phyloP scores from a whole-genome alignment of 2,113 vertebrate species.

The Platichthys flesus region DNA sequence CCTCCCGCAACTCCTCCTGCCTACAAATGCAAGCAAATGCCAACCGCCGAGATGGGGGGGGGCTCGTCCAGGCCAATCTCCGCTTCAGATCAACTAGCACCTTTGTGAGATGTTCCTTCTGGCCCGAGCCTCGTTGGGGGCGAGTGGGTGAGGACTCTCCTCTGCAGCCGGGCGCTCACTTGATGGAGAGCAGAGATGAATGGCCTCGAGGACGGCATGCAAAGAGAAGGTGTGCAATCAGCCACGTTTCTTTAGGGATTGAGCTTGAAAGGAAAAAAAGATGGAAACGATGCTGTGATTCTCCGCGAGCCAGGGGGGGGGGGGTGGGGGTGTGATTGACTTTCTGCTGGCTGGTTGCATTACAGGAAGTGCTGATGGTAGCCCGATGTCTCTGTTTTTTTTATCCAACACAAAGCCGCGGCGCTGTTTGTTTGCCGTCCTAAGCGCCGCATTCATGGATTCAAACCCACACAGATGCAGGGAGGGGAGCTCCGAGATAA shows the following conservation, averaged over 20 bases:
- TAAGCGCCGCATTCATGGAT: slow-evolving; percentile 33
- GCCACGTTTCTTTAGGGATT: slow-evolving; percentile 51
- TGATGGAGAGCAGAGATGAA: slow-evolving; percentile 28
- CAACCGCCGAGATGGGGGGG: slow-evolving; percentile 24
- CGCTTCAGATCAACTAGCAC: slow-evolving; percentile 64
- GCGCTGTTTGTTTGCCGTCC: slow-evolving; percentile 43
- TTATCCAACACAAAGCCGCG: slow-evolving; percentile 34
- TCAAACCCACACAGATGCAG: slow-evolving; percentile 42
- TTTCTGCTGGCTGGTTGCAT: slow-evolving; percentile 49
- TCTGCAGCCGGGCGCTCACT: slow-evolving; percentile 7
- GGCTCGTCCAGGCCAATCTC: slow-evolving; percentile 59
- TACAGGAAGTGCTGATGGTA: slow-evolving; percentile 63
- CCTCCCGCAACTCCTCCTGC: slow-evolving; percentile 49
- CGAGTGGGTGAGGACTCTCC: slow-evolving; percentile 33
- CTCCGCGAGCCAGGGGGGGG: slow-evolving; percentile 41
- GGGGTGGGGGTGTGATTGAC: slow-evolving; percentile 43
- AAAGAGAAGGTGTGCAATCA: slow-evolving; percentile 47
- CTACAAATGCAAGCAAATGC: slow-evolving; percentile 57
- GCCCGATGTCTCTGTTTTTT: slow-evolving; percentile 41
- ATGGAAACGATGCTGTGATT: slow-evolving; percentile 48
- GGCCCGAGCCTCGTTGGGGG: slow-evolving; percentile 33
- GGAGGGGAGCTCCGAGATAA: slow-evolving; percentile 29
- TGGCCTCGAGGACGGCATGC: slow-evolving; percentile 31
- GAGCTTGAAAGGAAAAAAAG: slow-evolving; percentile 51
- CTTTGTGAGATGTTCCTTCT: slow-evolving; percentile 53